Base-by-base conservation (phyloP, 2,888 invertebrate genomes). In the Brachypterus glaber region DNA sequence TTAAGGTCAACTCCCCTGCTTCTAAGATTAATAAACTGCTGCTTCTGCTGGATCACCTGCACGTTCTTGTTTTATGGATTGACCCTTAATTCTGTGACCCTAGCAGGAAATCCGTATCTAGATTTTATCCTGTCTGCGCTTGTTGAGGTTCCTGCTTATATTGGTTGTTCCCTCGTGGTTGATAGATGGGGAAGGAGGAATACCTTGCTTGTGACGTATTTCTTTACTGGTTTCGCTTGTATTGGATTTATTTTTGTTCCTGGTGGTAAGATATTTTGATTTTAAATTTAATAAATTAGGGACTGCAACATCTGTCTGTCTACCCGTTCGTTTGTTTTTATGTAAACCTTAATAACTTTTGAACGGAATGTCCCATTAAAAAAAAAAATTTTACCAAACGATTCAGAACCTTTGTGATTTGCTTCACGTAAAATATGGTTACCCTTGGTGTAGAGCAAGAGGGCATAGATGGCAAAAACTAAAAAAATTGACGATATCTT, bases 21-120 rank as follows among this genome's bases (percentile, higher is more conserved):
- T 42, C 52, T 68, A 0, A 67, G 80, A 21, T 63, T 79, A 30
- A 48, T 71, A 2, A 76, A 77, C 34, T 82, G 83, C 46, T 79
- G 79, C n/a, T 74, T 83, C 49, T 84, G 83, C 68, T 86, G 85
- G 85, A 75, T 84, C 11, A 79, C 84, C 0, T 78, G 81, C 51
- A 79, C 82, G 0, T 77, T 87, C 45, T 77, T 86, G 13, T 88
- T 84, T 60, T 87, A 85, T 53, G 88, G 88, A 0, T 63, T 88
- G 25, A 83, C 83, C 0, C 70, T 88, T 36, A 85, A 83, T 62
- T 78, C 86, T 0, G 83, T 84, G 2, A 72, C 79, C 0, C 63
- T 88, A 32, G 75, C 75, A n/a, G 86, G 85, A 1, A 77, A 85
- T 59, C 77, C 77, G 51, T 86, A 86, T 58, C 60, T 82, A 9